Percentiles rank a stretch among this genome's conserved stretches.
phyloP scores from a whole-genome alignment of 2,797 vertebrate species.

The Bothrops alternatus region DNA sequence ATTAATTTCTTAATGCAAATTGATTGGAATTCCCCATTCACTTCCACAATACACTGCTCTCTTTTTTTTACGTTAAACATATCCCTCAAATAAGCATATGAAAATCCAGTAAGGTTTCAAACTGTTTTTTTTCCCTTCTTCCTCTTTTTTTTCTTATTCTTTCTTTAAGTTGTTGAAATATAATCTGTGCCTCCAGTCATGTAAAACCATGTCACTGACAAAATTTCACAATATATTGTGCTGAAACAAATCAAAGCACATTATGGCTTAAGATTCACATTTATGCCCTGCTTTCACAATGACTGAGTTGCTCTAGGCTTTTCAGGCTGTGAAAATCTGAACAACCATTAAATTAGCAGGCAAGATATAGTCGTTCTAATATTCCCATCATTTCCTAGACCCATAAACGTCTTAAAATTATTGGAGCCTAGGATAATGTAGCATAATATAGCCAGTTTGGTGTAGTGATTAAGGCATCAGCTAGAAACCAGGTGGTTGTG shows the following conservation, averaged over 20 bases:
- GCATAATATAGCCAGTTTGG: neutral
- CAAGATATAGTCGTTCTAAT: neutral
- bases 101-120: neutral
- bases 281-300: neutral
- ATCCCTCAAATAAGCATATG: neutral
- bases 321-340: neutral
- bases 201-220: neutral
- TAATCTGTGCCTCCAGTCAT: neutral
- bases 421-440: neutral
- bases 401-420: neutral
- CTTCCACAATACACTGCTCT: neutral
- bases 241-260: neutral
- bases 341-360: neutral
- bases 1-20: neutral
- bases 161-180: neutral
- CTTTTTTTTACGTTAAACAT: neutral
- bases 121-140: neutral
- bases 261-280: constrained; percentile 2
- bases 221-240: neutral
- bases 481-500: neutral
- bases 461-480: neutral
- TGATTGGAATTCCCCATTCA: neutral
- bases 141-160: neutral
- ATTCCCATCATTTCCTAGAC: neutral
- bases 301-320: neutral